Conservation (phyloP, 2,888 invertebrate species). For the Ommatoiulus sabulosus region DNA sequence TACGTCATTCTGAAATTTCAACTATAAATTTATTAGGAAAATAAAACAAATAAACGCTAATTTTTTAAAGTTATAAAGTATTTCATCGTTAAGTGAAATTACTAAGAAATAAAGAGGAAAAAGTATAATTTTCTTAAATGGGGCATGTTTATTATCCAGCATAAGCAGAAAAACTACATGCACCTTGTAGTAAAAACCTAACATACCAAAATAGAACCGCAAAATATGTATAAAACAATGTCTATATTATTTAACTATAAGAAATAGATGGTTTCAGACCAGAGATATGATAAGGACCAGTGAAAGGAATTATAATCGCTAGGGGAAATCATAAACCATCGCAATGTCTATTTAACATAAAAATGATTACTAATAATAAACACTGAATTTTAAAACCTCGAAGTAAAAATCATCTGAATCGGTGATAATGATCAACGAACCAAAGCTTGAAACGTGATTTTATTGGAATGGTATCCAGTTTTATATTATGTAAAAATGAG, state of each 20-base stretch:
- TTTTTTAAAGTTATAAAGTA: background rate
- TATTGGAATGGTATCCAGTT: too few species aligned
- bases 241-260: conserved; percentile 52
- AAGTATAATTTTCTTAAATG: conserved; percentile 49
- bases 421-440: background rate
- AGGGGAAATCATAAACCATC: background rate
- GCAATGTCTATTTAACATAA: background rate
- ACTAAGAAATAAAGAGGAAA: background rate
- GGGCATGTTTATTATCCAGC: conserved; percentile 59
- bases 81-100: background rate
- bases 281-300: background rate
- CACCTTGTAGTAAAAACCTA: conserved; percentile 59
- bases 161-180: conserved; percentile 58
- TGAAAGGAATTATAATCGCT: background rate
- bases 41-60: background rate
- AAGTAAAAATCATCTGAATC: background rate
- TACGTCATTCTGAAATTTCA: background rate
- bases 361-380: background rate
- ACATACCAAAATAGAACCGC: conserved; percentile 59
- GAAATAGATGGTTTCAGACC: conserved; percentile 20
- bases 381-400: background rate
- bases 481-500: too few species aligned
- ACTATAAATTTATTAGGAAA: background rate
- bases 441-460: background rate
- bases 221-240: conserved; percentile 59